phyloP scores from a whole-genome alignment of 2,113 vertebrate species.

The Pteruthius melanotis region DNA sequence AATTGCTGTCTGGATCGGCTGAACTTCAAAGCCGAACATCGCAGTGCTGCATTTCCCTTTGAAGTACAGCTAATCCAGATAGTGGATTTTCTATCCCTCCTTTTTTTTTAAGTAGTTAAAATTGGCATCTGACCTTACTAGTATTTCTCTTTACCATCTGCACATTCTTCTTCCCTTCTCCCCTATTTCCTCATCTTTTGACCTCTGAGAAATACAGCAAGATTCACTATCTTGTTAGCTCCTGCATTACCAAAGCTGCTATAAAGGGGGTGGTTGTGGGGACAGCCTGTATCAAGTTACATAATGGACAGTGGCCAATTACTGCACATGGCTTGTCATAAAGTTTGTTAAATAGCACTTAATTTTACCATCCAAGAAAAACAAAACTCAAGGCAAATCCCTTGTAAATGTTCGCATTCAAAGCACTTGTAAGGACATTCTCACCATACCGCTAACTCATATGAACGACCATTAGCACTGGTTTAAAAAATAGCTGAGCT shows the following conservation, averaged over 20 bases:
- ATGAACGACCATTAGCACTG: background rate
- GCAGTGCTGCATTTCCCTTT: constrained; percentile 49
- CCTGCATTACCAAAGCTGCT: background rate
- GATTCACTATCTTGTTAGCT: background rate
- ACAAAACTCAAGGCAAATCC: background rate
- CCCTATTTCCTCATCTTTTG: constrained; percentile 11
- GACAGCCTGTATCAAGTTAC: background rate
- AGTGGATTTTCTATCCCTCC: background rate
- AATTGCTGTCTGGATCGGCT: constrained; percentile 70
- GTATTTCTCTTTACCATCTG: constrained; percentile 8
- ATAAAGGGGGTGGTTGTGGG: background rate
- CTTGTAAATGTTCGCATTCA: background rate
- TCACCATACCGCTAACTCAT: background rate
- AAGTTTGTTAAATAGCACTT: background rate
- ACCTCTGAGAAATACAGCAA: background rate
- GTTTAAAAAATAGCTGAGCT: background rate
- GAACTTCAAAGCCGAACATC: constrained; percentile 66
- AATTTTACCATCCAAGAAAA: background rate
- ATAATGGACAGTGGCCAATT: background rate
- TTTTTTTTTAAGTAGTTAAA: constrained; percentile 1
- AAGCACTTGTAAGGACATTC: background rate
- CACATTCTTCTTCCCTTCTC: background rate
- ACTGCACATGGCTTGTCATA: background rate
- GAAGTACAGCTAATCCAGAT: constrained; percentile 70
- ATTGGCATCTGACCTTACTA: constrained; percentile 57